A percentile compares a stretch with the other conserved stretches of the same genome.
These are phyloP conservation scores for Dufourea novaeangliae DNA, from an alignment of 1,140 invertebrate genomes.

Conservation along the genomic window DNA sequence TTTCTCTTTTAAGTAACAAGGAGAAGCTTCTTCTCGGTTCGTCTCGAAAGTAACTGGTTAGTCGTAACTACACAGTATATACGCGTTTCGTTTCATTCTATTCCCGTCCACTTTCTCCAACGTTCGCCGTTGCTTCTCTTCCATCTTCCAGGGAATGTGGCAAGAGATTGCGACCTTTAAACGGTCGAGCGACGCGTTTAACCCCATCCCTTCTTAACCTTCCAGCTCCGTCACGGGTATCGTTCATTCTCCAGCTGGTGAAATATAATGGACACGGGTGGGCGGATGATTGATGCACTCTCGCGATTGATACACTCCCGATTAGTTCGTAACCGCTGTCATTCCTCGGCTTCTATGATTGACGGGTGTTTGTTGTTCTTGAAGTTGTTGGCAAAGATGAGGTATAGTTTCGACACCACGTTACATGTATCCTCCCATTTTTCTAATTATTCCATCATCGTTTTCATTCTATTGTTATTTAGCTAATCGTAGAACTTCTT, in stretches of 20 bases:
- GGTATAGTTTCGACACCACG: background rate
- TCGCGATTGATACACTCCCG: background rate
- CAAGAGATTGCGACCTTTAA: constrained; percentile 12
- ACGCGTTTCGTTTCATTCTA: background rate
- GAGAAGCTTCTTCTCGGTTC: too few relatives aligned
- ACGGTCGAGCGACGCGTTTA: background rate
- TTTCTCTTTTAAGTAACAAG: too few relatives aligned
- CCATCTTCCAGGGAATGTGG: background rate
- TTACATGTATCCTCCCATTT: background rate
- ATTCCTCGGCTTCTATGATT: background rate
- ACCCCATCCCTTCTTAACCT: background rate
- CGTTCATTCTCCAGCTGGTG: background rate
- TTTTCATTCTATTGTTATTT: background rate
- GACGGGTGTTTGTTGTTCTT: constrained; percentile 13
- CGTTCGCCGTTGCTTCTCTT: background rate
- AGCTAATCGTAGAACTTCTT: too few relatives aligned
- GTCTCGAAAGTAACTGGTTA: background rate
- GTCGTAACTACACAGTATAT: background rate
- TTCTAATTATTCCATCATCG: too few relatives aligned
- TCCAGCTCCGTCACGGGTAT: background rate
- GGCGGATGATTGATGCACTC: constrained; percentile 23
- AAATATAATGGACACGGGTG: background rate
- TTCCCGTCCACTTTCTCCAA: background rate
- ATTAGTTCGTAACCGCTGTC: background rate
- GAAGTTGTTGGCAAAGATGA: background rate